Evolutionary conservation across 2,113 vertebrate genomes (phyloP).

Genomic region (Heterocephalus glaber): DNA sequence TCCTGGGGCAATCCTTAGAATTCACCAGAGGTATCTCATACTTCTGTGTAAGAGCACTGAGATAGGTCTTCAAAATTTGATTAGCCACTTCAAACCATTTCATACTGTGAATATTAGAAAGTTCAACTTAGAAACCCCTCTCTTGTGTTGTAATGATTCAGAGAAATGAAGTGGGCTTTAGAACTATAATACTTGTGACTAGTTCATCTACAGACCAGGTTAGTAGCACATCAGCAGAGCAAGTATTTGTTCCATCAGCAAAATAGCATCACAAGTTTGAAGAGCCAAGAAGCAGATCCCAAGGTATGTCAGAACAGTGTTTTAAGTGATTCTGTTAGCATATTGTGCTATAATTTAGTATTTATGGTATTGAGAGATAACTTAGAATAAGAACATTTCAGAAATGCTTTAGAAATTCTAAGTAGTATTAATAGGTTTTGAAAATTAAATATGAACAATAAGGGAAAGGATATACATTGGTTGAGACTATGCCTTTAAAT

Average conservation of each 20-base stretch:
- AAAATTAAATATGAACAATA: conserved; percentile 1
- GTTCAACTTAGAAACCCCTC: background rate
- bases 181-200: background rate
- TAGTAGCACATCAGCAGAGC: conserved; percentile 1
- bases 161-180: conserved; percentile 26
- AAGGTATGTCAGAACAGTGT: conserved; percentile 29
- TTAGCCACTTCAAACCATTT: conserved; percentile 26
- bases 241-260: conserved; percentile 30
- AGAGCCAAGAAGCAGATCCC: conserved; percentile 8
- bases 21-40: background rate
- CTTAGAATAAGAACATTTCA: background rate
- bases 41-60: background rate
- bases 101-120: conserved; percentile 9
- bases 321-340: conserved; percentile 5
- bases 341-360: background rate
- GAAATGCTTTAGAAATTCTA: conserved; percentile 42
- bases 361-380: conserved; percentile 22
- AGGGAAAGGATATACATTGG: background rate
- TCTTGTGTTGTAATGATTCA: conserved; percentile 19
- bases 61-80: background rate
- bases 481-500: conserved; percentile 26
- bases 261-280: background rate
- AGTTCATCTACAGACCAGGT: conserved; percentile 16
- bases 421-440: background rate
- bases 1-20: background rate